These are phyloP conservation scores for Diarsia dahlii DNA, from an alignment of 2,888 invertebrate genomes.

Conservation along the genomic window DNA sequence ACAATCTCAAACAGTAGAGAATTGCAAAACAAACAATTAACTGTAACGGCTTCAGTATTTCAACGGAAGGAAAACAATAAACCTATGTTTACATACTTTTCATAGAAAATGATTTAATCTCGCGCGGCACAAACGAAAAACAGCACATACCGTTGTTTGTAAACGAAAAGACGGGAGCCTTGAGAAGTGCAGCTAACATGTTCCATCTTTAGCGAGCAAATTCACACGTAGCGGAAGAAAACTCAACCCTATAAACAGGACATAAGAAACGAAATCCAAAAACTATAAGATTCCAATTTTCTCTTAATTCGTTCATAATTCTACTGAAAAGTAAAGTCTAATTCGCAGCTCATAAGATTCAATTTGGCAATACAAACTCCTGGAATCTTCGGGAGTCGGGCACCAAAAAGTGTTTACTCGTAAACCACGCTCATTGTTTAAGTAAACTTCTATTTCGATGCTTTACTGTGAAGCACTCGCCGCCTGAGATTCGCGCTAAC, in stretches of 20 bases:
- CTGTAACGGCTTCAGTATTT: constrained; percentile 54
- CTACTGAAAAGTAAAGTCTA: constrained; percentile 69
- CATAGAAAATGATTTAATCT: constrained; percentile 85
- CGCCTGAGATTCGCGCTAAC: constrained; percentile 80
- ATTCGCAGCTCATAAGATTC: constrained; percentile 66
- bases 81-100: constrained; percentile 78
- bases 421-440: constrained; percentile 90
- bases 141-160: constrained; percentile 85
- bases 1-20: constrained; percentile 21
- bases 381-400: constrained; percentile 78
- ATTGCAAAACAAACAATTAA: constrained; percentile 40
- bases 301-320: constrained; percentile 51
- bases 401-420: constrained; percentile 85
- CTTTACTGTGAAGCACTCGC: constrained; percentile 83
- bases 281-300: constrained; percentile 63
- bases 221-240: constrained; percentile 59
- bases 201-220: constrained; percentile 80
- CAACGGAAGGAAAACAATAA: constrained; percentile 70
- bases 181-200: constrained; percentile 85
- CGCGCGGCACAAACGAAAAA: constrained; percentile 82
- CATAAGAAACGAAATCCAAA: constrained; percentile 66
- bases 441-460: constrained; percentile 89
- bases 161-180: constrained; percentile 84
- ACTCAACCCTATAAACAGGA: constrained; percentile 63
- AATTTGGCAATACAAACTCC: constrained; percentile 64